Evolutionary conservation across 2,888 invertebrate species (phyloP), one percentile per base, ranked within the genome.

Genomic region (Phoenoteleia sp.): DNA sequence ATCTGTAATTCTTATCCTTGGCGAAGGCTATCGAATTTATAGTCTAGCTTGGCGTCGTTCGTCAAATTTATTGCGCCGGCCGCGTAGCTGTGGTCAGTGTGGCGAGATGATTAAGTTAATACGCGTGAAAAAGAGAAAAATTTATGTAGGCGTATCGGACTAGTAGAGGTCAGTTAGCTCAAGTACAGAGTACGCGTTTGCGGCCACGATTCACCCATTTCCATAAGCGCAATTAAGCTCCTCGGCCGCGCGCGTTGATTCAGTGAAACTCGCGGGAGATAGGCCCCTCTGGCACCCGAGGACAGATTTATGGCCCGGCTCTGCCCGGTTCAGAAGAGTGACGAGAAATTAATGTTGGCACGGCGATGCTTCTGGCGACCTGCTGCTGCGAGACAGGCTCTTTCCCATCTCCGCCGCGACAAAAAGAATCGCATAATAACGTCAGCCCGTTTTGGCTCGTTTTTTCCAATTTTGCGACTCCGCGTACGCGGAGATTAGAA

Each of bases 291-390:
- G 87, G 86, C 86, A 71, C 62, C 84, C 67, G 81, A 75, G 80
- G 87, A 87, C 86, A 77, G 87, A 88, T 86, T 87, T 88, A 86
- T 84, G 69, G 86, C 36, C 74, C 74, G 76, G 74, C 67, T 67
- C 54, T 56, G 69, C 58, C 62, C 71, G 69, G 79, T 54, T 81
- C 79, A 81, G 75, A 85, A 88, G 85, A 86, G 86, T 88, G 87
- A 90, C 88, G 88, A 86, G 88, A 87, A 88, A 88, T 87, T 87
- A 89, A 88, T 88, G 86, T 87, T 85, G 84, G 85, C 85, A 87
- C 54, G 76, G 62, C 81, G 56, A 86, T 82, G 87, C 88, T 88
- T 69, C 87, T 87, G 87, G 88, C 88, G 84, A 88, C 85, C 87
- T 69, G 81, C 86, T 85, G 83, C 49, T 80, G 74, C 60, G 49